Base-by-base conservation (phyloP, 2,888 invertebrate species). In the Lithophane ornitopus region DNA sequence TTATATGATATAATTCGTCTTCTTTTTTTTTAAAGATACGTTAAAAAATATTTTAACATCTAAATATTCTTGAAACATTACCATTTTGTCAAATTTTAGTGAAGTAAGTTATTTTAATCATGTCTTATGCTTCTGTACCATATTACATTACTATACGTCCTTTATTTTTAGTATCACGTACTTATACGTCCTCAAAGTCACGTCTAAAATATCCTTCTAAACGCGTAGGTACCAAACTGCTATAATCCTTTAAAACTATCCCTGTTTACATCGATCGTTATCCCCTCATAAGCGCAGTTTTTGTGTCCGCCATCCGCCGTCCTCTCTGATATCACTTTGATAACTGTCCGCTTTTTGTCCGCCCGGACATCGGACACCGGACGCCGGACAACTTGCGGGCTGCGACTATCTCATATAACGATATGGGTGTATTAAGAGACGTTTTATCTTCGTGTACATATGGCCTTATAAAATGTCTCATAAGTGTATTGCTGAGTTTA, bases 281-380 rank as follows among this genome's bases (percentile, higher is more conserved):
- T 79, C 54, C 76, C 74, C 41, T 61, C 85, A 83, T 78, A 74
- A 85, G 79, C 66, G 71, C 41, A 72, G 75, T 81, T 85, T 85
- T 81, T 82, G 72, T 58, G 61, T 49, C 70, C 46, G 28, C 75
- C 78, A 54, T 28, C 78, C 76, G 61, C 81, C 76, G 70, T 58
- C 77, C 69, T 76, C 76, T 74, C 85, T 89, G 85, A 91, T 89
- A 90, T 85, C 86, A 90, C 80, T 90, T 91, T 89, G 89, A 90
- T 90, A 89, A 86, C 87, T 87, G 80, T 82, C 84, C 66, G 77
- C 80, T 89, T 90, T 90, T 90, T 89, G 86, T 76, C 82, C 77
- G 72, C 65, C 34, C 41, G 62, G 62, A 61, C 70, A 28, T 81
- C 83, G 73, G 80, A 34, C 75, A 41, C n/a, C 59, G 69, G 69